Percentiles rank a stretch among this genome's conserved stretches.
Conservation (phyloP, 1,140 invertebrate genomes). For the Papilio aristodemus region DNA sequence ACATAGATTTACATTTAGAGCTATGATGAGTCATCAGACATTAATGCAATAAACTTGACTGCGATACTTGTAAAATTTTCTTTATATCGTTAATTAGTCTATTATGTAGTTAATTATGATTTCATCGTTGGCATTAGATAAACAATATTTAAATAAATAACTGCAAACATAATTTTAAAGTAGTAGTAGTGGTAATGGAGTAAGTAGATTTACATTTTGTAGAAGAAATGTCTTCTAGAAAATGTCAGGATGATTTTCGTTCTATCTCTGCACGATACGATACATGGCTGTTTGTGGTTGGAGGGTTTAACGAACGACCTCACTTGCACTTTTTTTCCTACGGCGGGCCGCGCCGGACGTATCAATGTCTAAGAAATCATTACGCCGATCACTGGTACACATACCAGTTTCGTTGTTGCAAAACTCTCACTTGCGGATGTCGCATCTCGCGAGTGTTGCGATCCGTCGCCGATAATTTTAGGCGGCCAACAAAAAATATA, state of each 20-base stretch:
- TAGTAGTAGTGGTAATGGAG: too few relatives aligned
- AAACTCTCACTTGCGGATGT: constrained; percentile 78
- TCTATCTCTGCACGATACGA: not conserved
- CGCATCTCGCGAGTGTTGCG: constrained; percentile 67
- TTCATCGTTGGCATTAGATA: not conserved
- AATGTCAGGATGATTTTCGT: not conserved
- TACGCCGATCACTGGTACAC: constrained; percentile 56
- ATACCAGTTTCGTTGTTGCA: constrained; percentile 75
- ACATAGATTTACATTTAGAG: not conserved
- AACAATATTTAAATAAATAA: too few relatives aligned
- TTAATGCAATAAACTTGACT: not conserved
- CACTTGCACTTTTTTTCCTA: constrained; percentile 63
- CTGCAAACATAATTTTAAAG: too few relatives aligned
- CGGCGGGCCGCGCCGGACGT: constrained; percentile 59
- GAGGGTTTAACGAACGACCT: constrained; percentile 58
- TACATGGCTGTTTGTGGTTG: constrained; percentile 40
- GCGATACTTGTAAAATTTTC: not conserved
- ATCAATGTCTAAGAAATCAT: constrained; percentile 68
- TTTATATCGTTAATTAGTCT: not conserved
- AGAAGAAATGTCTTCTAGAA: not conserved
- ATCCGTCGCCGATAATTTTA: constrained; percentile 71
- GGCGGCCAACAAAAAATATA: constrained; percentile 71
- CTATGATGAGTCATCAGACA: not conserved
- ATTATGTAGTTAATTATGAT: not conserved
- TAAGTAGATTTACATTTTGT: not conserved